These are phyloP conservation scores for Philypnodon macrostomus DNA, from an alignment of 2,797 vertebrate species.

Conservation along the genomic window DNA sequence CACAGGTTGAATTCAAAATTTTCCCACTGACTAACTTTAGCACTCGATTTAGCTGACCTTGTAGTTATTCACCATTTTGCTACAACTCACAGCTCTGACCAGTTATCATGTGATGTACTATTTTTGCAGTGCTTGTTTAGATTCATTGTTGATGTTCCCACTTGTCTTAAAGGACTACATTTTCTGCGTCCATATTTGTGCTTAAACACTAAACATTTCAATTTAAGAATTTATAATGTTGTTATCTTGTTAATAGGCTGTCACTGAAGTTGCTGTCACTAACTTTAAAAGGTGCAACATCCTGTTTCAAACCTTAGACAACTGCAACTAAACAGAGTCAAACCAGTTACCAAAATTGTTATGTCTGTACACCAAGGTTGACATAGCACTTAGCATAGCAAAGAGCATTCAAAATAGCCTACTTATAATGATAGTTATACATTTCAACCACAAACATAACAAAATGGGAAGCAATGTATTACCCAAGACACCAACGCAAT, in stretches of 20 bases:
- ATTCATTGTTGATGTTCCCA: background rate
- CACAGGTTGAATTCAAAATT: too few relatives aligned
- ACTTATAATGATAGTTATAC: too few relatives aligned
- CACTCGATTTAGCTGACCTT: conserved; percentile 11
- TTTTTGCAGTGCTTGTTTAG: background rate
- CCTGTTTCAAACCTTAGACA: conserved; percentile 2
- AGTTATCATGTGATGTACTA: background rate
- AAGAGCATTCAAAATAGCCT: too few relatives aligned
- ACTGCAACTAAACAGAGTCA: background rate
- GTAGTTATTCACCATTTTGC: conserved; percentile 5
- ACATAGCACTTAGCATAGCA: too few relatives aligned
- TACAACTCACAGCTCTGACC: background rate
- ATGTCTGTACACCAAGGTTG: background rate
- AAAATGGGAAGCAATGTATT: background rate
- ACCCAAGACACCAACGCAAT: background rate
- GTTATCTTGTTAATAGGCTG: background rate
- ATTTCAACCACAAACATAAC: background rate
- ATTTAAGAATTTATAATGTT: background rate
- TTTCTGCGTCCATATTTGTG: background rate
- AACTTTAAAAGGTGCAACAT: background rate
- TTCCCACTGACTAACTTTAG: background rate
- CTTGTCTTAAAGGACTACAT: background rate
- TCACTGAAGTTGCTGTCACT: background rate
- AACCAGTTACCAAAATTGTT: too few relatives aligned
- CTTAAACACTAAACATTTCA: too few relatives aligned